Conservation (phyloP, 2,888 invertebrate species). For the Carabus problematicus region DNA sequence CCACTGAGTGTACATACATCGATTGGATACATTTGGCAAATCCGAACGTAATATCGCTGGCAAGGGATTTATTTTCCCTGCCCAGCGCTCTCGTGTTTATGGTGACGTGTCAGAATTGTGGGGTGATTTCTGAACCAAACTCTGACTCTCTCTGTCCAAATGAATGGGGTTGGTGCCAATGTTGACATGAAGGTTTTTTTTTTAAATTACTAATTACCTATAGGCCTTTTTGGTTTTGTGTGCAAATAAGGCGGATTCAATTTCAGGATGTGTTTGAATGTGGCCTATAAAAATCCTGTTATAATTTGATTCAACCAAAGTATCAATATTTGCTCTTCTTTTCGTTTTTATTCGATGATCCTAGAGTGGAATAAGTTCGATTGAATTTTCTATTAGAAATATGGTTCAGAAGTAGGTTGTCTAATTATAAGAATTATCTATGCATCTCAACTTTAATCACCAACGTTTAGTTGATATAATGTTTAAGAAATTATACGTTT, state of each 20-base stretch:
- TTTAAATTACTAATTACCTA: conserved; percentile 28
- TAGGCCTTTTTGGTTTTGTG: conserved; percentile 2
- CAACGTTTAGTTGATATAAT: too few species aligned
- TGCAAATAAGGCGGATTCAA: conserved; percentile 18
- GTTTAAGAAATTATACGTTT: too few species aligned
- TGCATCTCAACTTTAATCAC: too few species aligned
- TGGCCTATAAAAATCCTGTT: not conserved
- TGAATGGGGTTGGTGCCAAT: not conserved
- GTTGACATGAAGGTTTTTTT: conserved; percentile 26
- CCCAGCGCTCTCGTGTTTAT: conserved; percentile 18
- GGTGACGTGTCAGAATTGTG: conserved; percentile 1
- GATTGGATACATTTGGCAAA: conserved; percentile 30
- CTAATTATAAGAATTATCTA: too few species aligned
- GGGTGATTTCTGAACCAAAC: conserved; percentile 9
- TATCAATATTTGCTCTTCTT: too few species aligned
- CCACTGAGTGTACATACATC: conserved; percentile 5
- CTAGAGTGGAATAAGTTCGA: too few species aligned
- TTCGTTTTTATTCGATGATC: too few species aligned
- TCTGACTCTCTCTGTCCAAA: too few species aligned
- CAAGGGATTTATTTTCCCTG: conserved; percentile 27
- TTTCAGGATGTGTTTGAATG: conserved; percentile 1
- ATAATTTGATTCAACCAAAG: too few species aligned
- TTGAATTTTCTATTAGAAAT: too few species aligned
- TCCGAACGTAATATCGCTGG: conserved; percentile 31
- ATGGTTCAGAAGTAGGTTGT: too few species aligned